Percentiles rank a stretch among this genome's conserved stretches.
These are phyloP conservation scores for Macaria liturata DNA, from an alignment of 2,888 invertebrate genomes.

Conservation along the genomic window DNA sequence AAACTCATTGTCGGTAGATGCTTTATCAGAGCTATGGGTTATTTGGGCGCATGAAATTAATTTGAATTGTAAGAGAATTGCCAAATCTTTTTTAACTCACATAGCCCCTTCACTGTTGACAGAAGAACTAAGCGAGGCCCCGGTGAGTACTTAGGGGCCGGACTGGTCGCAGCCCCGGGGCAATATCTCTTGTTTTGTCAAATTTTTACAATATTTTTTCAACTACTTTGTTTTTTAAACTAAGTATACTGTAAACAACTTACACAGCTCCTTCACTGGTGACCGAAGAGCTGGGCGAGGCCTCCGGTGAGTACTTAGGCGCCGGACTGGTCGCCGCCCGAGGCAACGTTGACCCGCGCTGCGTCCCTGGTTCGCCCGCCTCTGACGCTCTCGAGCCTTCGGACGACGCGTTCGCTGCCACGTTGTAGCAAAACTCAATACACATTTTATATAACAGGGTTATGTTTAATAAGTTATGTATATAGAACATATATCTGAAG, in stretches of 20 bases:
- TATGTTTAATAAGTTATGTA: too few relatives aligned
- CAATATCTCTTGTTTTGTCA: constrained; percentile 41
- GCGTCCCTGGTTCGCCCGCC: constrained; percentile 77
- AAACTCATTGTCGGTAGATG: too few relatives aligned
- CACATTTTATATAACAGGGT: constrained; percentile 35
- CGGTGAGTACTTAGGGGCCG: constrained; percentile 87
- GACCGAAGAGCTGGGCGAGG: constrained; percentile 93
- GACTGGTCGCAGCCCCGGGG: constrained; percentile 72
- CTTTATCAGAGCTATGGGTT: too few relatives aligned
- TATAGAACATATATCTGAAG: too few relatives aligned
- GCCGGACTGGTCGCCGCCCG: constrained; percentile 71
- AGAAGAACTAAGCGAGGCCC: constrained; percentile 93
- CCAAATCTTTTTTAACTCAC: constrained; percentile 53
- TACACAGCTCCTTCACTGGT: constrained; percentile 92
- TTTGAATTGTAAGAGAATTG: too few relatives aligned
- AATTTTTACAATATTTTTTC: too few relatives aligned
- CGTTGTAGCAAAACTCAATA: constrained; percentile 77
- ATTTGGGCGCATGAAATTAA: too few relatives aligned
- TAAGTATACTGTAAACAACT: constrained; percentile 40
- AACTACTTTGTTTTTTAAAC: too few relatives aligned
- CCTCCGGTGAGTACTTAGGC: constrained; percentile 90
- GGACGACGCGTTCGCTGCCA: constrained; percentile 80
- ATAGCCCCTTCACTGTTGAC: constrained; percentile 93
- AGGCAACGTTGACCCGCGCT: constrained; percentile 70
- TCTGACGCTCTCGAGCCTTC: constrained; percentile 78